phyloP scores from a whole-genome alignment of 1,140 invertebrate species.

The Harlomillsia oculata region DNA sequence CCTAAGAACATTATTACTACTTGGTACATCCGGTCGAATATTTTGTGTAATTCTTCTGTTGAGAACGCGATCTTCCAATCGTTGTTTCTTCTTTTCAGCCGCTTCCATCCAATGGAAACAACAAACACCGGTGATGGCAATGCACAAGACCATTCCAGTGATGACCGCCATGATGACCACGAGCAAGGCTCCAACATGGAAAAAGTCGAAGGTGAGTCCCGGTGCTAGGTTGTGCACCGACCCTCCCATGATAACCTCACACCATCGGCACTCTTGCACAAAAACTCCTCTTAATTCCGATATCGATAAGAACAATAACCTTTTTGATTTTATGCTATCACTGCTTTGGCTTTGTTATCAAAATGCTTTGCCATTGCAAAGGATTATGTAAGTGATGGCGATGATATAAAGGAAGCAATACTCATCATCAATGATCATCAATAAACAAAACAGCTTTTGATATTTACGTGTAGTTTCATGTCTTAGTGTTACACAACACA shows the following conservation, averaged over 20 bases:
- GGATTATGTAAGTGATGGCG: neutral
- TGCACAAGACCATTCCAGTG: slow-evolving; percentile 21
- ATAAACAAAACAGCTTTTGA: too few species aligned
- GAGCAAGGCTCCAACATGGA: slow-evolving; percentile 19
- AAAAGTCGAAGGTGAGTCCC: slow-evolving; percentile 16
- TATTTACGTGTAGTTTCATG: too few species aligned
- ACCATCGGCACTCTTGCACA: neutral
- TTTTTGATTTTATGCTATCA: too few species aligned
- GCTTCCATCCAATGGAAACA: slow-evolving; percentile 26
- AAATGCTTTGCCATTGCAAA: too few species aligned
- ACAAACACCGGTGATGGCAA: slow-evolving; percentile 17
- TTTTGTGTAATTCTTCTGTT: too few species aligned
- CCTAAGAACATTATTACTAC: too few species aligned
- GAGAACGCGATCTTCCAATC: too few species aligned
- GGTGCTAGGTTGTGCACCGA: neutral
- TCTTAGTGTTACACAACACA: too few species aligned
- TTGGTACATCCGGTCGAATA: too few species aligned
- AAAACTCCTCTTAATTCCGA: neutral
- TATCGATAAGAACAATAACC: too few species aligned
- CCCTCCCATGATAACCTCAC: neutral
- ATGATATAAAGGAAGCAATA: neutral
- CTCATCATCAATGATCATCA: neutral
- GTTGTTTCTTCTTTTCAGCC: neutral
- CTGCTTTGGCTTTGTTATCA: too few species aligned
- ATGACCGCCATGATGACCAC: slow-evolving; percentile 22